Base-by-base conservation (phyloP, 2,888 invertebrate species). In the Sipunculus nudus region DNA sequence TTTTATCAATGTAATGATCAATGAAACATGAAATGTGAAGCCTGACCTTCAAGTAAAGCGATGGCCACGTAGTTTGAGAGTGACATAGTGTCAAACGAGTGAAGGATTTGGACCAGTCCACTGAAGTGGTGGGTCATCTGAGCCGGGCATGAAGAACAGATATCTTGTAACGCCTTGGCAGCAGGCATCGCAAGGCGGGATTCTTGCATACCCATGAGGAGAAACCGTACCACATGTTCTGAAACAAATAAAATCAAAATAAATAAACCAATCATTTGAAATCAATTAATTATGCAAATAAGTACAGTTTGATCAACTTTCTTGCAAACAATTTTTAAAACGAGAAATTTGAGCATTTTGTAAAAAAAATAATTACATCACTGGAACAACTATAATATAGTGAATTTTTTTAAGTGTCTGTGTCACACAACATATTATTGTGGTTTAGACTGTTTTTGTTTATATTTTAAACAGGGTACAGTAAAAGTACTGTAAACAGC, bases 91-190 rank as follows among this genome's bases (percentile, higher is more conserved):
- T 82, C 81, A 58, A 82, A 70, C 19, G 81, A 78, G 56, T 78
- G 72, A 13, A 79, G 77, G 31, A 82, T 80, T 58, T 80, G 78
- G 52, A 95, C 83, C 1, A 91, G 91, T 52, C 87, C 88, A 6
- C 88, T 85, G 80, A 96, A 95, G 75, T 92, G 89, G 63, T 89
- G 87, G 62, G 89, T 87, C 89, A 95, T 93, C 75, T 91, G 90
- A 54, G 87, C 85, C 43, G 91, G 89, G 78, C 95, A 95, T 19
- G 90, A 89, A 52, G 89, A 88, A 82, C 96, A 95, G 68, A 96
- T 92, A 75, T 88, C 91, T 84, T 94, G 92, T 50, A 97, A 80
- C 0, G 96, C 90, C 13, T 88, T 88, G 10, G 96, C 94, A 1
- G 96, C 92, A 0, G 92, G 91, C 19, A 89, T 77, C 3, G 81